Base-by-base conservation (phyloP, 2,888 invertebrate species). In the Atherix ibis region DNA sequence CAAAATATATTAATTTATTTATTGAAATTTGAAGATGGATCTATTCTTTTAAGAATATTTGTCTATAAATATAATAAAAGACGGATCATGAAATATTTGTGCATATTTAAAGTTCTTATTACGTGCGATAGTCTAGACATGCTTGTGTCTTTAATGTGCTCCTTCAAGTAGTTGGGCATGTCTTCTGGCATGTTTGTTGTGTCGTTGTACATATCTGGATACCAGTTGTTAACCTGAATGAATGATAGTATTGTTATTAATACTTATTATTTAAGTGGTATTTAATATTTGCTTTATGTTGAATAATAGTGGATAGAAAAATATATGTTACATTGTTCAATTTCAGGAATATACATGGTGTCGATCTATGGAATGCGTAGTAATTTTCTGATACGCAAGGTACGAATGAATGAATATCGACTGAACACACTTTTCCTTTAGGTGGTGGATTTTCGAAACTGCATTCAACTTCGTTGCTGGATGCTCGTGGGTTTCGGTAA, bases 281-380 rank as follows among this genome's bases (percentile, higher is more conserved):
- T n/a, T n/a, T n/a, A n/a, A n/a, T n/a, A n/a, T n/a, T n/a, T n/a
- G n/a, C n/a, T n/a, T n/a, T n/a, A n/a, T n/a, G n/a, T n/a, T n/a
- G n/a, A n/a, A n/a, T n/a, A n/a, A n/a, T n/a, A n/a, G n/a, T n/a
- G 19, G n/a, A n/a, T n/a, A n/a, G n/a, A 17, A 13, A 29, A 2
- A 39, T 48, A 48, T 62, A n/a, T n/a, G n/a, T n/a, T n/a, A 91
- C 91, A 77, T 85, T 91, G 63, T 97, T 98, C 48, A 98, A 68
- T 62, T 97, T 97, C 46, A 98, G 73, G 66, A 95, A 81, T 56
- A 98, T 82, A 62, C 98, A 98, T n/a, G 97, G 97, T 37, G 79
- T 78, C 38, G 81, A 83, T 46, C 72, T 70, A 44, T 76, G 75
- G 63, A 80, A 97, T 54, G 91, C 92, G 64, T 81, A 97, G 49